phyloP scores from a whole-genome alignment of 1,140 invertebrate genomes.

The Halotydeus destructor region DNA sequence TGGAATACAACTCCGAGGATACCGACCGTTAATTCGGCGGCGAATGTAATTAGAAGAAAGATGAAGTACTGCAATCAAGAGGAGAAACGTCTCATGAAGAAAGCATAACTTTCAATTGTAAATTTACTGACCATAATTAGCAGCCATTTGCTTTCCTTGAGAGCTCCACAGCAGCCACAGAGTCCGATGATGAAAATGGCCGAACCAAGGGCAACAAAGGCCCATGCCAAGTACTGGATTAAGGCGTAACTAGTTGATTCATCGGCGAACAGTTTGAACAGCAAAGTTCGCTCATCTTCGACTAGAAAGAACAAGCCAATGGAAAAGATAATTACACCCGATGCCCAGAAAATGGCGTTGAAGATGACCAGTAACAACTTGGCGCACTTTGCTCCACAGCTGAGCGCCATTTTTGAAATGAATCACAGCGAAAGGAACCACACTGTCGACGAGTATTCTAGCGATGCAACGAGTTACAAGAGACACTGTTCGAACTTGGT shows the following conservation, averaged over 20 bases:
- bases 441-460: too few relatives aligned
- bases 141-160: slow-evolving; percentile 30
- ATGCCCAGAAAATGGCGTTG: slow-evolving; percentile 33
- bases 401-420: slow-evolving; percentile 15
- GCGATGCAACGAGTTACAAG: too few relatives aligned
- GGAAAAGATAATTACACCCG: slow-evolving; percentile 29
- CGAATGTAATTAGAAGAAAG: slow-evolving; percentile 39
- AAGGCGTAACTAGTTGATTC: slow-evolving; percentile 23
- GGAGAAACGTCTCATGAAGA: background rate
- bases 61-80: slow-evolving; percentile 42
- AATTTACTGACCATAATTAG: slow-evolving; percentile 27
- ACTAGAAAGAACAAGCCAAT: slow-evolving; percentile 29
- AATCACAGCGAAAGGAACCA: too few relatives aligned
- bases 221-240: slow-evolving; percentile 28
- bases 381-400: slow-evolving; percentile 24
- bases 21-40: slow-evolving; percentile 46
- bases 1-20: slow-evolving; percentile 52
- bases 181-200: slow-evolving; percentile 30
- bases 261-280: slow-evolving; percentile 27
- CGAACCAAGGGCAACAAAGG: slow-evolving; percentile 26
- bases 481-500: too few relatives aligned
- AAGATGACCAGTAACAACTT: slow-evolving; percentile 30
- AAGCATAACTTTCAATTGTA: too few relatives aligned
- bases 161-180: slow-evolving; percentile 31
- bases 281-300: slow-evolving; percentile 27